phyloP scores from a whole-genome alignment of 2,113 vertebrate genomes.

The Ictalurus furcatus region DNA sequence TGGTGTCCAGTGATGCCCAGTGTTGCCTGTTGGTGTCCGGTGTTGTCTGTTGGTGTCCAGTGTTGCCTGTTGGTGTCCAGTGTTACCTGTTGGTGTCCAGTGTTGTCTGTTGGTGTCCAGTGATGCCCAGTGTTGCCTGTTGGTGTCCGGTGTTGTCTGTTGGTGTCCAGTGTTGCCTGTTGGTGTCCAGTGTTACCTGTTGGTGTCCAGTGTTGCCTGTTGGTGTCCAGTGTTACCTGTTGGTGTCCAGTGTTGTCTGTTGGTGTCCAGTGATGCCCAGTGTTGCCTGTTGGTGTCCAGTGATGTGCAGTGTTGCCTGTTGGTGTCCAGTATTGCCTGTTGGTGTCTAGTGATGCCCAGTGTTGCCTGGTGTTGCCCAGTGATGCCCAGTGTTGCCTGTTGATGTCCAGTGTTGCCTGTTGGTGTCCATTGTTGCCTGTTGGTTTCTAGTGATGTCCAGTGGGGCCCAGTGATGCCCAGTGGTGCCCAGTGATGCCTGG shows the following conservation, averaged over 20 bases:
- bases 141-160: too few relatives aligned
- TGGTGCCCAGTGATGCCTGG: neutral
- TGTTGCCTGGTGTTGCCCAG: neutral
- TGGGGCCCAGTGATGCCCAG: neutral
- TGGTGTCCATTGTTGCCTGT: neutral
- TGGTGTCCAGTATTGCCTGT: neutral
- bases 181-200: too few relatives aligned
- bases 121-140: neutral
- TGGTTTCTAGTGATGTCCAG: neutral
- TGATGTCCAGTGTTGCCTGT: neutral
- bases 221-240: neutral
- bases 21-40: neutral
- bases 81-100: neutral
- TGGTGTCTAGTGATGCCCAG: too few relatives aligned
- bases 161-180: too few relatives aligned
- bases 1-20: neutral
- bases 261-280: neutral
- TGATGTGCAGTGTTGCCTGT: rapidly evolving
- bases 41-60: neutral
- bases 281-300: neutral
- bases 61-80: neutral
- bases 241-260: neutral
- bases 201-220: too few relatives aligned
- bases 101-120: neutral
- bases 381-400: neutral